Conservation (phyloP, 2,797 vertebrate species). For the Squalus acanthias region DNA sequence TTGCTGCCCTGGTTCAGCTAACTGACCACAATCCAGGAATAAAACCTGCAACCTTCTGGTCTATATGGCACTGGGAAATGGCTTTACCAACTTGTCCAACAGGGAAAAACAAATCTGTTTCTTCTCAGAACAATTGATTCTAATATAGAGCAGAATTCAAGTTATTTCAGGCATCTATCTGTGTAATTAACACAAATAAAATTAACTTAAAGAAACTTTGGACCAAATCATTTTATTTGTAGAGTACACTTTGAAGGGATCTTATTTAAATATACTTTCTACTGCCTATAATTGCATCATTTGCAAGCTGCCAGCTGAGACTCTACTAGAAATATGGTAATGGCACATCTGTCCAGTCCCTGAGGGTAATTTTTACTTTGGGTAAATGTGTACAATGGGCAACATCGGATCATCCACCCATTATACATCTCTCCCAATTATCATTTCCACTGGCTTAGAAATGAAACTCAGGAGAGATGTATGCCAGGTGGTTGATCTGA, state of each 20-base stretch:
- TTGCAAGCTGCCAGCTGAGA: background rate
- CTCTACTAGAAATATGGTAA: background rate
- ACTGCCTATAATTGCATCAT: background rate
- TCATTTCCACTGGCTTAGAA: background rate
- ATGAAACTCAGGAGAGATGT: background rate
- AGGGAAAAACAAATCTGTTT: background rate
- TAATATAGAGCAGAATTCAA: background rate
- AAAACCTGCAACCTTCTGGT: background rate
- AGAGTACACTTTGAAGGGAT: background rate
- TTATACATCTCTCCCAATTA: background rate
- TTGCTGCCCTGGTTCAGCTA: too few species aligned
- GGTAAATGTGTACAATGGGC: background rate
- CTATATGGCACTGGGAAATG: background rate
- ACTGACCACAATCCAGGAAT: background rate
- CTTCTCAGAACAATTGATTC: background rate
- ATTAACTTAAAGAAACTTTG: background rate
- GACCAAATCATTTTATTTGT: background rate
- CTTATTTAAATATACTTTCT: background rate
- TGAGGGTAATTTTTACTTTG: background rate
- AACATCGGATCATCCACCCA: background rate
- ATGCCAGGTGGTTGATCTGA: background rate
- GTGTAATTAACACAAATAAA: background rate
- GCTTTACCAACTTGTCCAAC: background rate
- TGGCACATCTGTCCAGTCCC: background rate
- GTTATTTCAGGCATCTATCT: background rate